Conservation (phyloP, 2,797 vertebrate species). For the Propithecus deckenii region DNA sequence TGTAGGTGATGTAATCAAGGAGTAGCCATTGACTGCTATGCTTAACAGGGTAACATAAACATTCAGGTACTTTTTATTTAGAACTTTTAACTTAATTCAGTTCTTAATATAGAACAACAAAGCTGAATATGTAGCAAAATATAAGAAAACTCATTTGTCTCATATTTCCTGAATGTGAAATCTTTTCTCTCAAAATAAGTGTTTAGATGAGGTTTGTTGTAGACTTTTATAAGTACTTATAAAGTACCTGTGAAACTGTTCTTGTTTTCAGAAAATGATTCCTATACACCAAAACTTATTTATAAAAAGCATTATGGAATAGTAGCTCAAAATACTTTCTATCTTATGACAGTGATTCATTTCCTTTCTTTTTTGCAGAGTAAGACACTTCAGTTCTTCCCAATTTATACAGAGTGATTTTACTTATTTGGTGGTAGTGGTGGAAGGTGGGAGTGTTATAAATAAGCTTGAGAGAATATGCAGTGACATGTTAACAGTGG, state of each 20-base stretch:
- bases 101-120: not conserved
- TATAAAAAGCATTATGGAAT: not conserved
- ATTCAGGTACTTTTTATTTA: not conserved
- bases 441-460: not conserved
- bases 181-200: not conserved
- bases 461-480: not conserved
- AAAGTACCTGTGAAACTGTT: not conserved
- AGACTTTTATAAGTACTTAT: not conserved
- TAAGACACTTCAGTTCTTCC: not conserved
- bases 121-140: not conserved
- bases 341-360: conserved; percentile 12
- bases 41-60: not conserved
- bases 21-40: not conserved
- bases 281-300: not conserved
- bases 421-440: not conserved
- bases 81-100: not conserved
- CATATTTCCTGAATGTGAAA: not conserved
- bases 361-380: conserved; percentile 13
- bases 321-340: conserved; percentile 5
- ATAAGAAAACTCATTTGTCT: not conserved
- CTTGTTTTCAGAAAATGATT: conserved; percentile 48
- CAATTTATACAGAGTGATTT: not conserved
- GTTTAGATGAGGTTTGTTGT: not conserved
- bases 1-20: not conserved
- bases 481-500: not conserved